Percentiles rank a stretch among this genome's conserved stretches.
phyloP scores from a whole-genome alignment of 2,888 invertebrate species.

The Tenodera sinensis region DNA sequence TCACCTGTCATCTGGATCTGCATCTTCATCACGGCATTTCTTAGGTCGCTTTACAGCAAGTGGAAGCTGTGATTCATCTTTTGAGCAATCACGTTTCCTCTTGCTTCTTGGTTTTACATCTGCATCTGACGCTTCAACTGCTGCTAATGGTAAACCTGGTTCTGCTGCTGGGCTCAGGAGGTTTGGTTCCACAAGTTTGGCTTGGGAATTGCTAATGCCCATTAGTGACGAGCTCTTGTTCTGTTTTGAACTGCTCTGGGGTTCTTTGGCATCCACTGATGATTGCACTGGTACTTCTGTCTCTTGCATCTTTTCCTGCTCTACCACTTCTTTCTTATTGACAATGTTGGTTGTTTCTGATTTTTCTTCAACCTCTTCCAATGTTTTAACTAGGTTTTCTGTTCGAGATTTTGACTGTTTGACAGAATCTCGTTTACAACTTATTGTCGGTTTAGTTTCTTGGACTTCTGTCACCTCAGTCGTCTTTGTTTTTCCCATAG shows the following conservation, averaged over 20 bases:
- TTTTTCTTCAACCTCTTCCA: not conserved
- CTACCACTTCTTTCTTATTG: not conserved
- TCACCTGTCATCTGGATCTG: constrained; percentile 25
- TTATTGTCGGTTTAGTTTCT: not conserved
- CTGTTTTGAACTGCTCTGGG: not conserved
- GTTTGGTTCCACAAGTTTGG: not conserved
- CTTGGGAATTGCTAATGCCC: not conserved
- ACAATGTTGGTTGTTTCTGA: not conserved
- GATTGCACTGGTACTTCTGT: not conserved
- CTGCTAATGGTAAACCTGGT: not conserved
- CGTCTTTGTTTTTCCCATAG: not conserved
- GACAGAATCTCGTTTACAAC: not conserved
- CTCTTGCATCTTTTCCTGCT: not conserved
- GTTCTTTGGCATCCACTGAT: not conserved
- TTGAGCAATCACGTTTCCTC: constrained; percentile 17
- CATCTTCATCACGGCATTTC: constrained; percentile 26
- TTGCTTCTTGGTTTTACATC: not conserved
- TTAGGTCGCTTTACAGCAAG: constrained; percentile 16
- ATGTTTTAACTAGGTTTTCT: not conserved
- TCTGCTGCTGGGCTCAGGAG: not conserved
- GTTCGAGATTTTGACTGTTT: not conserved
- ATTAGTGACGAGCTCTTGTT: not conserved
- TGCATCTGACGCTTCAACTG: not conserved
- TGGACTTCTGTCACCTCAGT: not conserved
- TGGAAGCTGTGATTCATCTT: constrained; percentile 5